Conservation (phyloP, 2,113 vertebrate species). For the Syngnathus floridae region DNA sequence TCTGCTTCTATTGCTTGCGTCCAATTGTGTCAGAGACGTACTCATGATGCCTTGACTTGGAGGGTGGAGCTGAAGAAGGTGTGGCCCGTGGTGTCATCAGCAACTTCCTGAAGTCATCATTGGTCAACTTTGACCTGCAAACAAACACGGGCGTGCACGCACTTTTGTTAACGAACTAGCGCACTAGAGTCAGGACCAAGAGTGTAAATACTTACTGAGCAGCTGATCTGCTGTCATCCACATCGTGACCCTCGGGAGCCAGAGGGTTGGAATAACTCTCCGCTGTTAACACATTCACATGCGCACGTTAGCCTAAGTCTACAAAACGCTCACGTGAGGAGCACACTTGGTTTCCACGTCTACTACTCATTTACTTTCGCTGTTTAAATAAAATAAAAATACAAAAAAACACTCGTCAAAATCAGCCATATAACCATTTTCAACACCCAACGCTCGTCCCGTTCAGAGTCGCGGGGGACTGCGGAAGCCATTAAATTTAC, state of each 20-base stretch:
- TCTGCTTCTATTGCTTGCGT: not conserved
- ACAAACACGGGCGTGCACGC: not conserved
- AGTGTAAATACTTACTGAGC: not conserved
- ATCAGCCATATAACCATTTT: no score
- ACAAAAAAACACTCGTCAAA: no score
- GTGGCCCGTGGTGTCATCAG: constrained; percentile 92
- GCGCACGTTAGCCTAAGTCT: not conserved
- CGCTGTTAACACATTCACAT: not conserved
- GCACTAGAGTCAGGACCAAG: no score
- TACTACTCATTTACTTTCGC: no score
- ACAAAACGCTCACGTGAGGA: no score
- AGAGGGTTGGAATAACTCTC: constrained; percentile 17
- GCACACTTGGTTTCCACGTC: no score
- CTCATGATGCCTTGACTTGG: constrained; percentile 97
- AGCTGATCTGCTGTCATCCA: constrained; percentile 2
- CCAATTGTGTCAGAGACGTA: constrained; percentile 57
- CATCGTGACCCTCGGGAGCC: constrained; percentile 12
- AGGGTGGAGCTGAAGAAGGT: constrained; percentile 88
- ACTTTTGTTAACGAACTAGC: not conserved
- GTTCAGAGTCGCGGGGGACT: no score
- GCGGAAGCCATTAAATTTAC: no score
- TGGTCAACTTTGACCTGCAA: constrained; percentile 90
- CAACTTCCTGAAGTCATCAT: constrained; percentile 96
- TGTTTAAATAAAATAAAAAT: no score
- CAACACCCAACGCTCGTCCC: no score